Percentiles rank a stretch among this genome's conserved stretches.
Conservation (phyloP, 2,113 vertebrate genomes). For the Rallus limicola region DNA sequence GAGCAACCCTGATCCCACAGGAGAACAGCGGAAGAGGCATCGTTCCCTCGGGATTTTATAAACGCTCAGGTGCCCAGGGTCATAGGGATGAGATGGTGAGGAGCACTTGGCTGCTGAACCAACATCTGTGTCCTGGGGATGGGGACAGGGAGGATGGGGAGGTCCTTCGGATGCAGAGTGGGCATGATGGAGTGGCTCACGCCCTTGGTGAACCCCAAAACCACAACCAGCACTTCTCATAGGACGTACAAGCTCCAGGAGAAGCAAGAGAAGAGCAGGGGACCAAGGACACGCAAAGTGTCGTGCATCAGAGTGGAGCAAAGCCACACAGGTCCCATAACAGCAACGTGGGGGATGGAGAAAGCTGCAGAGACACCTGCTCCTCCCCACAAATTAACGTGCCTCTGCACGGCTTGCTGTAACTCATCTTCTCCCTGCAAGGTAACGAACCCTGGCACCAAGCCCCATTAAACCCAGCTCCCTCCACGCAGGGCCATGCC, state of each 20-base stretch:
- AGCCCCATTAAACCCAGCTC: slow-evolving; percentile 47
- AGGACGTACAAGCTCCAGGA: too few relatives aligned
- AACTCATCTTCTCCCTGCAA: not conserved
- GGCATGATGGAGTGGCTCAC: too few relatives aligned
- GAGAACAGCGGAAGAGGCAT: not conserved
- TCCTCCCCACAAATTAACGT: not conserved
- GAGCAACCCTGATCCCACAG: not conserved
- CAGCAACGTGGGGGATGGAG: accelerated
- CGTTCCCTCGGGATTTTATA: not conserved
- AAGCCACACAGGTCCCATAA: not conserved
- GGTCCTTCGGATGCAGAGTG: not conserved
- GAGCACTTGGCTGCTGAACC: not conserved
- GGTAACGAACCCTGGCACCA: slow-evolving; percentile 26
- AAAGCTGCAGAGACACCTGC: not conserved
- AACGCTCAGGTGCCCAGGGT: not conserved
- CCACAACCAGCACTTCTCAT: not conserved
- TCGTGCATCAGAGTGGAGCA: accelerated
- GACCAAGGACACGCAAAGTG: accelerated
- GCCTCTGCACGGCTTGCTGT: not conserved
- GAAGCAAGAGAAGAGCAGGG: not conserved
- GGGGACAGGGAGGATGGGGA: not conserved
- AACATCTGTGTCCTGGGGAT: accelerated
- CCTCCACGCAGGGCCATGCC: not conserved
- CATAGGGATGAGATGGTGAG: accelerated
- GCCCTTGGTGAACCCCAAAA: not conserved